Conservation (phyloP, 2,797 vertebrate genomes). For the Syncerus caffer region DNA sequence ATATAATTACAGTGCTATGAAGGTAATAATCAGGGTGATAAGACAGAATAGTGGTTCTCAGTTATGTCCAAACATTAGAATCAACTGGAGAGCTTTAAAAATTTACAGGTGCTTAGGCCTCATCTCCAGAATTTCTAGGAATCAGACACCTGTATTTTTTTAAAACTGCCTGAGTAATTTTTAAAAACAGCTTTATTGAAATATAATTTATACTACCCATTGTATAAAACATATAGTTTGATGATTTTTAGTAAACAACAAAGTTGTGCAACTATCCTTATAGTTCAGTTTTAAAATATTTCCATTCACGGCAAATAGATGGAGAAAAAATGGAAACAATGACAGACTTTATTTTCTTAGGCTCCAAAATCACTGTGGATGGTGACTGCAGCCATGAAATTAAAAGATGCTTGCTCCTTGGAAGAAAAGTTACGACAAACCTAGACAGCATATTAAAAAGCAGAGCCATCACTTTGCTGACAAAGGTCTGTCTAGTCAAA, state of each 20-base stretch:
- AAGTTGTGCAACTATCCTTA: not conserved
- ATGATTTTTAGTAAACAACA: not conserved
- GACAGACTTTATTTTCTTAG: not conserved
- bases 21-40: not conserved
- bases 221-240: accelerated
- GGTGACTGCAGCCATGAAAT: not conserved
- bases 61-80: not conserved
- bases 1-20: not conserved
- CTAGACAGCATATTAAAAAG: not conserved
- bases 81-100: not conserved
- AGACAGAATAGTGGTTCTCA: not conserved
- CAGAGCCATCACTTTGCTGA: not conserved
- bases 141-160: not conserved
- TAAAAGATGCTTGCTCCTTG: not conserved
- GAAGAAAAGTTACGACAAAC: not conserved
- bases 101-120: not conserved
- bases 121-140: not conserved
- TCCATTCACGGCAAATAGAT: not conserved
- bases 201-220: not conserved
- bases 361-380: not conserved
- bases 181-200: not conserved
- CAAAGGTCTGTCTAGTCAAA: not conserved
- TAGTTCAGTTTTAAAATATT: not conserved
- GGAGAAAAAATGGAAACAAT: not conserved
- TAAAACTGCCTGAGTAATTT: not conserved